Evolutionary conservation across 2,113 vertebrate species (phyloP), one percentile per base, ranked within the genome.

Genomic region (Oenanthe oenanthe): DNA sequence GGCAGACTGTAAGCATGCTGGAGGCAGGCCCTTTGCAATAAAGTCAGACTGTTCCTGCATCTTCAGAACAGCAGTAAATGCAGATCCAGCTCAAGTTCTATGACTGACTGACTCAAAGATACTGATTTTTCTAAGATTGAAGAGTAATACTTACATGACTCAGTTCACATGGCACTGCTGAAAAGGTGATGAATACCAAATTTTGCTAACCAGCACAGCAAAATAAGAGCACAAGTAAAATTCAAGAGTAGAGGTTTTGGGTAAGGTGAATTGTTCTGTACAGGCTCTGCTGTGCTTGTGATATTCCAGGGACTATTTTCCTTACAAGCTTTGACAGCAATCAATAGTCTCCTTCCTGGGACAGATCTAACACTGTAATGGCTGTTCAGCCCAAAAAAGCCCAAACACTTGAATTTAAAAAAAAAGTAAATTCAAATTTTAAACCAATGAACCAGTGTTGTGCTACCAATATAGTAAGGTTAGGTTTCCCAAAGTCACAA

Each of bases 381-480:
- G 15, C 16, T 81, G 9, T 7, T 77, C 32, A 81, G 48, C 9
- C 58, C 76, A 70, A 50, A 89, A 78, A 82, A 14, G 9, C 17
- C n/a, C 29, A 47, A 53, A 53, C 1, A 29, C 4, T 18, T 12
- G 3, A 34, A 62, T 13, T 13, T 22, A 8, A 28, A 42, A 56
- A 61, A 36, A 36, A 36, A 36, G 34, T 36, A 38, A n/a, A 21
- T 6, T 3, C 1, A 40, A 18, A 32, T 14, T 12, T 60, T n/a
- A 17, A 50, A 22, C 13, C 11, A 62, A 36, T 25, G 62, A 57
- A n/a, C 2, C 16, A 29, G 4, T 38, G 12, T 68, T 57, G 72
- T 0, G 0, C 36, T 43, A 60, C 28, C 32, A 58, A 22, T 62
- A 47, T 0, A 60, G 10, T 16, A 70, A 77, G 21, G 11, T 58